These are phyloP conservation scores for Neria commutata DNA, from an alignment of 2,888 invertebrate species.

Conservation along the genomic window DNA sequence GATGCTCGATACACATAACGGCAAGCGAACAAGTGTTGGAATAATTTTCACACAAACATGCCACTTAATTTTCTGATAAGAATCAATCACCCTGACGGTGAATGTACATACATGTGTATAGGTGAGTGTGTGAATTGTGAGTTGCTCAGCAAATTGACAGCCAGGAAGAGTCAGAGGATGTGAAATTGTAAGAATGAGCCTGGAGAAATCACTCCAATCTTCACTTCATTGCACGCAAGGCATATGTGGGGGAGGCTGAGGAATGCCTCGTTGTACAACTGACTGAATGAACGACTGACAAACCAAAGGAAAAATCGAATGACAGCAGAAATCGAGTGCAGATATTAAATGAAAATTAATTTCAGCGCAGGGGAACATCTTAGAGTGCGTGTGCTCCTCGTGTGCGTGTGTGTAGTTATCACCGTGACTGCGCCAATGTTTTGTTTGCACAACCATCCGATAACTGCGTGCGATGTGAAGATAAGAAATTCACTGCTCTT, in stretches of 20 bases:
- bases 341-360: slow-evolving; percentile 48
- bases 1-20: not conserved
- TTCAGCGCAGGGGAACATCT: slow-evolving; percentile 34
- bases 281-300: slow-evolving; percentile 26
- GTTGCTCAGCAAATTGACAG: slow-evolving; percentile 36
- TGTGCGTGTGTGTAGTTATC: not conserved
- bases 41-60: slow-evolving; percentile 15
- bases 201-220: too few species aligned
- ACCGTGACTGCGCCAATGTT: slow-evolving; percentile 12
- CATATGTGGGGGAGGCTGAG: too few species aligned
- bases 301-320: not conserved
- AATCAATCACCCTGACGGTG: slow-evolving; percentile 45
- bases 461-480: slow-evolving; percentile 12
- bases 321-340: slow-evolving; percentile 5
- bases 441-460: slow-evolving; percentile 22
- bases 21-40: not conserved
- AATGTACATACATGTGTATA: too few species aligned
- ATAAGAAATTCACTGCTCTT: slow-evolving; percentile 20
- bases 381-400: not conserved
- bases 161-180: slow-evolving; percentile 28
- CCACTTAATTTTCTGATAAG: slow-evolving; percentile 53
- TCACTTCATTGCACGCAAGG: too few species aligned
- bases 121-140: too few species aligned
- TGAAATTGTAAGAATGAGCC: not conserved
- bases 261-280: not conserved